Conservation (phyloP, 2,888 invertebrate genomes). For the Tipula helvola region DNA sequence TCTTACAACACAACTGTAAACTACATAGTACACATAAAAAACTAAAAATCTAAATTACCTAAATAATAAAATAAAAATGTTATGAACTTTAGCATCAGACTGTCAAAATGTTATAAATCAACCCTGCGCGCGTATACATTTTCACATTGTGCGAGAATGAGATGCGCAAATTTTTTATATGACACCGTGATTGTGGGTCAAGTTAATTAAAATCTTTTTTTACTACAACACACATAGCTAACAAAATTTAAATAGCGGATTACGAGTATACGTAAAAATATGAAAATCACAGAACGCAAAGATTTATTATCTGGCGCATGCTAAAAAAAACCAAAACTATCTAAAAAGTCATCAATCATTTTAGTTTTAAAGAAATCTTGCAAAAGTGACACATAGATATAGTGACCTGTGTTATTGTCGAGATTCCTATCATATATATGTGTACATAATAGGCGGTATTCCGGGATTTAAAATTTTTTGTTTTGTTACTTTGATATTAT, state of each 20-base stretch:
- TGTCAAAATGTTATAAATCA: neutral
- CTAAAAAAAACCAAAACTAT: neutral
- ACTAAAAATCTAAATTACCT: neutral
- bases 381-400: neutral
- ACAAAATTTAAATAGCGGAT: neutral
- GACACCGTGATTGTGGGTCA: neutral
- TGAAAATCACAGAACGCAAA: neutral
- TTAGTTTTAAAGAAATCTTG: neutral
- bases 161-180: neutral
- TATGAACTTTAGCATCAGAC: neutral
- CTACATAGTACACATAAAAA: no score
- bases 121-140: neutral
- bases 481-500: no score
- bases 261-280: neutral
- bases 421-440: neutral
- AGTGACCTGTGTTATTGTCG: neutral
- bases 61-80: neutral
- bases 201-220: neutral
- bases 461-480: no score
- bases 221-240: neutral
- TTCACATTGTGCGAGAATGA: neutral
- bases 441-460: neutral
- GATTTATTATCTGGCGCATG: slow-evolving; percentile 4
- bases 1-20: no score
- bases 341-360: neutral